Conservation (phyloP, 2,113 vertebrate species). For the Trematomus loennbergii region DNA sequence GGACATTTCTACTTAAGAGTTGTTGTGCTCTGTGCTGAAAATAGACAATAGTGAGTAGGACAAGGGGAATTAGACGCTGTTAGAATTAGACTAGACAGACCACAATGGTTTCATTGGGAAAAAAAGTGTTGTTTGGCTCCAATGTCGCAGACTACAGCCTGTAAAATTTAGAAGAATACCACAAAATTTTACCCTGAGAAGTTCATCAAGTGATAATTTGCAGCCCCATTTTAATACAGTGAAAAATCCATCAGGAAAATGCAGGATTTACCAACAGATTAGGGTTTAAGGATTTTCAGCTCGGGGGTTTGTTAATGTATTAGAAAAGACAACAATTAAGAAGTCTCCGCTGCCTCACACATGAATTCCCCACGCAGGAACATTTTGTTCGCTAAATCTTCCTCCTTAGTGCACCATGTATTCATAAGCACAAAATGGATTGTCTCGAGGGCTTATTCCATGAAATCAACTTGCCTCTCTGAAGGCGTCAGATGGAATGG, state of each 20-base stretch:
- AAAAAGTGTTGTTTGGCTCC: slow-evolving; percentile 41
- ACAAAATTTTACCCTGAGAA: slow-evolving; percentile 46
- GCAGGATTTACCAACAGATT: slow-evolving; percentile 51
- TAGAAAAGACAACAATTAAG: slow-evolving; percentile 62
- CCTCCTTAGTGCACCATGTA: slow-evolving; percentile 59
- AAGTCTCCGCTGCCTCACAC: slow-evolving; percentile 61
- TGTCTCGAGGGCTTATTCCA: slow-evolving; percentile 62
- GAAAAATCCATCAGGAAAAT: slow-evolving; percentile 59
- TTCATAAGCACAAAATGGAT: slow-evolving; percentile 70
- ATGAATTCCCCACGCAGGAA: slow-evolving; percentile 49
- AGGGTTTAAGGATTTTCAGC: slow-evolving; percentile 58
- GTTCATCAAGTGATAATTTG: slow-evolving; percentile 56
- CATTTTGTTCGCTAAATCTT: slow-evolving; percentile 38
- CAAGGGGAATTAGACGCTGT: slow-evolving; percentile 41
- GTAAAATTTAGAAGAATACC: slow-evolving; percentile 29
- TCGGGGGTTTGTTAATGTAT: slow-evolving; percentile 49
- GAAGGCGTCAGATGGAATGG: slow-evolving; percentile 23
- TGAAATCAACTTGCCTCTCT: slow-evolving; percentile 61
- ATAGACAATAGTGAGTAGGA: slow-evolving; percentile 39
- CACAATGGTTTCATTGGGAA: slow-evolving; percentile 32
- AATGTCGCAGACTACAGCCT: slow-evolving; percentile 28
- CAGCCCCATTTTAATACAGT: slow-evolving; percentile 44
- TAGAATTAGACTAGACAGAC: slow-evolving; percentile 51
- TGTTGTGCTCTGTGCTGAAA: slow-evolving; percentile 44
- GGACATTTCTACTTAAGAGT: slow-evolving; percentile 42